Conservation (phyloP, 2,113 vertebrate genomes). For the Limanda limanda region DNA sequence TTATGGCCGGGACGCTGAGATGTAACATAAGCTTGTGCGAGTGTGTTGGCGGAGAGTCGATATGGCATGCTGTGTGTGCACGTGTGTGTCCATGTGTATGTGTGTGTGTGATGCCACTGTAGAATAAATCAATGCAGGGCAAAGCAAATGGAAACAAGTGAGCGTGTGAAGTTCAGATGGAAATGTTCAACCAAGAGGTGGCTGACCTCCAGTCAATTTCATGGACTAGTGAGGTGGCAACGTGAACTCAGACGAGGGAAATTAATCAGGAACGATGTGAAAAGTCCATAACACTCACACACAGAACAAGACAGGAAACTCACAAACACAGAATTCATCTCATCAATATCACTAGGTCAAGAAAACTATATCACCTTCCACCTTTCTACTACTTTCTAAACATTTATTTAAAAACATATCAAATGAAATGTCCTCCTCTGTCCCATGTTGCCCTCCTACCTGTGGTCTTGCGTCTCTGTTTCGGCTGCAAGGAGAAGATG, state of each 20-base stretch:
- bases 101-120: conserved; percentile 9
- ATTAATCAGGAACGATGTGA: conserved; percentile 39
- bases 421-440: neutral
- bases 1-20: conserved; percentile 36
- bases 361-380: neutral
- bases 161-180: conserved; percentile 10
- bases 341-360: neutral
- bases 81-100: conserved; percentile 9
- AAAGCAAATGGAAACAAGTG: conserved; percentile 52
- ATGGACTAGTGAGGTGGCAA: conserved; percentile 66
- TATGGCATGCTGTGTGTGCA: conserved; percentile 24
- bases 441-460: conserved; percentile 66
- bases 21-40: conserved; percentile 27
- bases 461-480: conserved; percentile 70
- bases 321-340: too few relatives aligned
- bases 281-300: conserved; percentile 9
- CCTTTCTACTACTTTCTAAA: neutral
- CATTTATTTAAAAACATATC: neutral
- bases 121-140: conserved; percentile 47
- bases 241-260: conserved; percentile 33
- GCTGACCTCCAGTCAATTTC: conserved; percentile 70
- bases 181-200: conserved; percentile 33
- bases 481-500: conserved; percentile 80
- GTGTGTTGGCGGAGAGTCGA: conserved; percentile 41
- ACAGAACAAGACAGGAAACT: too few relatives aligned